Percentiles rank a stretch among this genome's conserved stretches.
phyloP scores from a whole-genome alignment of 2,888 invertebrate genomes.

The Tenthredo distinguenda region DNA sequence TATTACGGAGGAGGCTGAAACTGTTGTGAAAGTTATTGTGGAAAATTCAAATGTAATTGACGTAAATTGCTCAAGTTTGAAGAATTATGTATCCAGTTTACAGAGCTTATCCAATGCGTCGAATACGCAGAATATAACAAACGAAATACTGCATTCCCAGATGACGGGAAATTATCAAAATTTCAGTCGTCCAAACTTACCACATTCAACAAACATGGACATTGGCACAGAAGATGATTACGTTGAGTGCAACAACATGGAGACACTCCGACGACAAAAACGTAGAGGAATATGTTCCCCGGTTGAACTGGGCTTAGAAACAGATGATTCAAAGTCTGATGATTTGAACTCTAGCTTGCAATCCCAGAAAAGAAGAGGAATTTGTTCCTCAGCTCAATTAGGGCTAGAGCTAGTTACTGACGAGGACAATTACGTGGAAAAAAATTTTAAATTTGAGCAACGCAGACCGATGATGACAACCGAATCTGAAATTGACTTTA shows the following conservation, averaged over 20 bases:
- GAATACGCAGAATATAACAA: slow-evolving; percentile 28
- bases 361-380: slow-evolving; percentile 81
- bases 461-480: slow-evolving; percentile 46
- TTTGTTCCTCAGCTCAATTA: slow-evolving; percentile 81
- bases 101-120: slow-evolving; percentile 5
- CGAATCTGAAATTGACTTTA: slow-evolving; percentile 41
- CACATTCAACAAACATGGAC: slow-evolving; percentile 48
- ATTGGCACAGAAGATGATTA: slow-evolving; percentile 42
- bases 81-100: slow-evolving; percentile 25
- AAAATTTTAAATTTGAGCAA: slow-evolving; percentile 56
- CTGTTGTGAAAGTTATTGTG: slow-evolving; percentile 45
- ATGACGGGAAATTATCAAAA: slow-evolving; percentile 51
- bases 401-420: slow-evolving; percentile 67
- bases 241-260: slow-evolving; percentile 54
- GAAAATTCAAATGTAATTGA: slow-evolving; percentile 31
- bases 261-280: slow-evolving; percentile 66
- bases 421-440: slow-evolving; percentile 62
- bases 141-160: slow-evolving; percentile 54
- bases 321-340: slow-evolving; percentile 66
- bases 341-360: slow-evolving; percentile 76
- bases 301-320: slow-evolving; percentile 79
- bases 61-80: background rate
- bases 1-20: slow-evolving; percentile 55
- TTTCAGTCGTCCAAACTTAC: slow-evolving; percentile 40
- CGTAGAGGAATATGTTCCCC: slow-evolving; percentile 79